Conservation (phyloP, 1,140 invertebrate species). For the Hylaeus volcanicus region DNA sequence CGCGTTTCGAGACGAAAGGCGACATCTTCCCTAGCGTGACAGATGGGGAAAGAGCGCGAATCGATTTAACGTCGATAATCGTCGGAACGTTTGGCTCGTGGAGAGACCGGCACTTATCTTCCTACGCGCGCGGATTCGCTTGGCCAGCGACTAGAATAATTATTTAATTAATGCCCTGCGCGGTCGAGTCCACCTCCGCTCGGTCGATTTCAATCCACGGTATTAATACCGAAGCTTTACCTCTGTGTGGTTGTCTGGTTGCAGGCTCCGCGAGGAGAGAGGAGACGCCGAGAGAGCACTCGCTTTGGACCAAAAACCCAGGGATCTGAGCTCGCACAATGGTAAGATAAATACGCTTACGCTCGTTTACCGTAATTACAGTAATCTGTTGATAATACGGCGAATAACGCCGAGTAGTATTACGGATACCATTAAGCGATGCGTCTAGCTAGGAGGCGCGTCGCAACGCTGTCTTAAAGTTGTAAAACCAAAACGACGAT, state of each 20-base stretch:
- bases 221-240: constrained; percentile 65
- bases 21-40: background rate
- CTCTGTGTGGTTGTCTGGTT: constrained; percentile 79
- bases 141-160: constrained; percentile 73
- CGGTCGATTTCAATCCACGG: constrained; percentile 63
- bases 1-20: too few species aligned
- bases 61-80: constrained; percentile 67
- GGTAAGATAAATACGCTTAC: constrained; percentile 82
- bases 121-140: constrained; percentile 68
- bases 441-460: background rate
- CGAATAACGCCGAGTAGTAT: constrained; percentile 39
- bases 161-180: constrained; percentile 77
- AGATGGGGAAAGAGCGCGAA: constrained; percentile 31
- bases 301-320: constrained; percentile 89
- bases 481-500: too few species aligned
- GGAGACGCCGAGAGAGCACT: constrained; percentile 88
- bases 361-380: constrained; percentile 48
- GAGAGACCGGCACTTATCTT: constrained; percentile 74
- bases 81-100: constrained; percentile 43
- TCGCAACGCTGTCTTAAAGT: too few species aligned
- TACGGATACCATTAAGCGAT: constrained; percentile 11
- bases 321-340: constrained; percentile 91
- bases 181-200: constrained; percentile 65
- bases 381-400: constrained; percentile 45
- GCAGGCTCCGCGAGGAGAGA: constrained; percentile 91